Conservation (phyloP, 2,113 vertebrate species). For the Oncorhynchus nerka region DNA sequence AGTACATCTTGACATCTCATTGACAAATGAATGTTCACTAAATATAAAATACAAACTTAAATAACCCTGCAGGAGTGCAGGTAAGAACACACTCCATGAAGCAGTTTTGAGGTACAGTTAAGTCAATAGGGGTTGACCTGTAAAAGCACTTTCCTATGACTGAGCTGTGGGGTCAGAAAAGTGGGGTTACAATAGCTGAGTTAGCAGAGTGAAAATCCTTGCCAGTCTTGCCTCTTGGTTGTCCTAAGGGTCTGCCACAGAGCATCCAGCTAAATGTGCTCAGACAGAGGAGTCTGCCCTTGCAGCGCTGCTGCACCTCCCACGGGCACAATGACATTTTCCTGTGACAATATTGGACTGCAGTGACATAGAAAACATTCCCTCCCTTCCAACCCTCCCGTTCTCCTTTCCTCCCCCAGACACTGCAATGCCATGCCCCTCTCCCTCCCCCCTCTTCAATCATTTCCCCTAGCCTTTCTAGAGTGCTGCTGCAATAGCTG, state of each 20-base stretch:
- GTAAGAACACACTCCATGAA: too few species aligned
- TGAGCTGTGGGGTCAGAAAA: neutral
- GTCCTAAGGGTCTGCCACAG: slow-evolving; percentile 56
- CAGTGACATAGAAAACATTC: slow-evolving; percentile 61
- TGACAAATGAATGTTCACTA: too few species aligned
- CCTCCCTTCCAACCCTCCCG: neutral
- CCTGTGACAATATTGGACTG: slow-evolving; percentile 68
- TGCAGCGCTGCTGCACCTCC: slow-evolving; percentile 56
- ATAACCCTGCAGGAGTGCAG: too few species aligned
- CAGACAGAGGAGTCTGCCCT: slow-evolving; percentile 72
- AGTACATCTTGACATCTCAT: too few species aligned
- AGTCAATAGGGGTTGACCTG: neutral
- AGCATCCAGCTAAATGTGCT: slow-evolving; percentile 67
- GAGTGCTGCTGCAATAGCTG: slow-evolving; percentile 47
- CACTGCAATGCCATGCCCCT: slow-evolving; percentile 56
- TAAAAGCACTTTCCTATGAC: neutral
- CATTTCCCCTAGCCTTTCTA: slow-evolving; percentile 41
- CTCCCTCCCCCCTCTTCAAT: neutral
- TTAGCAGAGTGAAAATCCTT: slow-evolving; percentile 38
- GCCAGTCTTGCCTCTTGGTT: slow-evolving; percentile 43
- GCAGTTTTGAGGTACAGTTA: too few species aligned
- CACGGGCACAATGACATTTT: slow-evolving; percentile 73
- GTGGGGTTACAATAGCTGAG: neutral
- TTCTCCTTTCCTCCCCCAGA: too few species aligned
- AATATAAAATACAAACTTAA: too few species aligned